Evolutionary conservation across 2,888 invertebrate species (phyloP).

Genomic region (Pseudococcus viburni): DNA sequence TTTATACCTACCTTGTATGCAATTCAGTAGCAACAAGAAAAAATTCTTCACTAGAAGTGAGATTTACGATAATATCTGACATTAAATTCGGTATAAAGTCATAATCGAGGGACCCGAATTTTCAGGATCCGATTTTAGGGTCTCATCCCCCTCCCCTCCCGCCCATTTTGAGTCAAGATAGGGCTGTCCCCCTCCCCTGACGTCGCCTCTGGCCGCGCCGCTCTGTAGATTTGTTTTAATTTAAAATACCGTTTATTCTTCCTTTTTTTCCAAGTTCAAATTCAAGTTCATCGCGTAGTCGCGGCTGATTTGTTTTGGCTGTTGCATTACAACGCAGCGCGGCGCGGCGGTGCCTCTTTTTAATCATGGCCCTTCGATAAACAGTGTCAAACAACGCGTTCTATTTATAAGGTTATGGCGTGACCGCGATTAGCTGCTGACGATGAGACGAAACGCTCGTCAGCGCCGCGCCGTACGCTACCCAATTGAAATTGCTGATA

Average conservation of each 20-base stretch:
- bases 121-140: no score
- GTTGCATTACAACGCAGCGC: neutral
- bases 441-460: no score
- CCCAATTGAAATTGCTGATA: neutral
- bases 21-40: no score
- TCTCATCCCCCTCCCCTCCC: no score
- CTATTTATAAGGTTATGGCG: neutral
- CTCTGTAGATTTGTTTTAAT: neutral
- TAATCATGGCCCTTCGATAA: neutral
- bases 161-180: no score
- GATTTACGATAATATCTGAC: no score
- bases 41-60: no score
- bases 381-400: neutral
- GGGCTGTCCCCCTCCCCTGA: no score
- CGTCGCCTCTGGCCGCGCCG: no score
- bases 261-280: neutral
- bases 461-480: neutral
- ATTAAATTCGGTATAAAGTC: no score
- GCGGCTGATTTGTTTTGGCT: neutral
- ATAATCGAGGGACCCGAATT: no score
- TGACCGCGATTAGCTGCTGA: neutral
- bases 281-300: neutral
- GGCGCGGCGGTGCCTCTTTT: neutral
- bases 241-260: neutral
- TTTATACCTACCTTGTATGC: no score